These are phyloP conservation scores for Zaprionus africanus DNA, from an alignment of 1,140 invertebrate species.

Conservation along the genomic window DNA sequence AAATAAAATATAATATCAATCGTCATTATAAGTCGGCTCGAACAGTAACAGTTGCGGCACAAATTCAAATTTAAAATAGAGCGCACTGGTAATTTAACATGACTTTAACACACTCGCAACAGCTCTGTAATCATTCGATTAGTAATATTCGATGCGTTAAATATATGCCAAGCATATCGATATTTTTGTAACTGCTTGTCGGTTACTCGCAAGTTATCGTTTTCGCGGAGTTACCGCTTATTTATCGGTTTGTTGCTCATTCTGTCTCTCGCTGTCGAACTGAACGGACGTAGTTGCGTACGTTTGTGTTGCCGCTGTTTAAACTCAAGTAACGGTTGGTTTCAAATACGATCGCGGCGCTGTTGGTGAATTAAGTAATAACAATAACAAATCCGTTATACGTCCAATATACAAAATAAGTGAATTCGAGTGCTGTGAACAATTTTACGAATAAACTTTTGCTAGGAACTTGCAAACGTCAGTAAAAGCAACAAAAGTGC, in stretches of 20 bases:
- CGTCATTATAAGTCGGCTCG: not conserved
- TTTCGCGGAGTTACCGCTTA: conserved; percentile 21
- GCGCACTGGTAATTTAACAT: not conserved
- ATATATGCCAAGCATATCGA: conserved; percentile 20
- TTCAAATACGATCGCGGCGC: conserved; percentile 33
- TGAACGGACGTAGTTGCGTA: conserved; percentile 14
- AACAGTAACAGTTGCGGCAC: not conserved
- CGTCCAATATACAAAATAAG: conserved; percentile 3
- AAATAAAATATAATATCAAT: not conserved
- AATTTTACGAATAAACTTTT: conserved; percentile 17
- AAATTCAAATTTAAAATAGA: not conserved
- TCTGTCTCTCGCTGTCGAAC: conserved; percentile 31
- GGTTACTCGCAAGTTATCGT: conserved; percentile 11
- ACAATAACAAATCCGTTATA: conserved; percentile 25
- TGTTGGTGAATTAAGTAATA: conserved; percentile 27
- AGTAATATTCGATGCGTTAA: not conserved
- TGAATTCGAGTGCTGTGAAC: conserved; percentile 16
- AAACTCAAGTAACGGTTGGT: conserved; percentile 19
- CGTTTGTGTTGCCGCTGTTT: not conserved
- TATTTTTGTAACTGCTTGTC: not conserved
- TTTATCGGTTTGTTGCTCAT: conserved; percentile 28
- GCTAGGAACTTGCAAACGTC: conserved; percentile 31
- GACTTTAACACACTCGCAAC: not conserved
- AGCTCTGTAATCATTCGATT: not conserved
- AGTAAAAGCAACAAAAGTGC: conserved; percentile 48